Evolutionary conservation across 2,113 vertebrate species (phyloP).

Genomic region (Ondatra zibethicus): DNA sequence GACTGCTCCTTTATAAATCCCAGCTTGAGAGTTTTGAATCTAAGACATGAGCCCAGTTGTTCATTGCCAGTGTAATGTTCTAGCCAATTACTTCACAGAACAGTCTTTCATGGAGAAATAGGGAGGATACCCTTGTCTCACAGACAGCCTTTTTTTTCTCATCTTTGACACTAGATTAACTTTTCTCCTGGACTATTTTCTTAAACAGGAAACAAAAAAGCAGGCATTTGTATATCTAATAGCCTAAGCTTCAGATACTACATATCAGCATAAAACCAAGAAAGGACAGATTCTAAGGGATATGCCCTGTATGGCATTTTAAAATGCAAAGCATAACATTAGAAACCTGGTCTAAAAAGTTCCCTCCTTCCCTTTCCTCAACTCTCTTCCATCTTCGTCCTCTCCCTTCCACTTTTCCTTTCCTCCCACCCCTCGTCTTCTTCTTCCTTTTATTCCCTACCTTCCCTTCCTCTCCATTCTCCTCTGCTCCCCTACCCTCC

Average conservation of each 20-base stretch:
- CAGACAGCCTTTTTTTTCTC: neutral
- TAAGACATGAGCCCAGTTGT: neutral
- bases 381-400: too few relatives aligned
- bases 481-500: too few relatives aligned
- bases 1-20: neutral
- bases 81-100: neutral
- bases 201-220: neutral
- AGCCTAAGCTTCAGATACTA: neutral
- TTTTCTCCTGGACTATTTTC: neutral
- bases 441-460: neutral
- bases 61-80: rapidly evolving
- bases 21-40: neutral
- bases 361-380: neutral
- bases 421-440: neutral
- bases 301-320: neutral
- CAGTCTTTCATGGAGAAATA: neutral
- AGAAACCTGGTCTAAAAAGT: neutral
- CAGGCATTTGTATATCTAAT: neutral
- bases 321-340: neutral
- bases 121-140: neutral
- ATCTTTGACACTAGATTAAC: neutral
- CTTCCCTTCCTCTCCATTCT: neutral
- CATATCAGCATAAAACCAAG: neutral
- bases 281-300: neutral
- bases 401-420: neutral